These are phyloP conservation scores for Acleris sparsana DNA, from an alignment of 2,888 invertebrate genomes.

Conservation along the genomic window DNA sequence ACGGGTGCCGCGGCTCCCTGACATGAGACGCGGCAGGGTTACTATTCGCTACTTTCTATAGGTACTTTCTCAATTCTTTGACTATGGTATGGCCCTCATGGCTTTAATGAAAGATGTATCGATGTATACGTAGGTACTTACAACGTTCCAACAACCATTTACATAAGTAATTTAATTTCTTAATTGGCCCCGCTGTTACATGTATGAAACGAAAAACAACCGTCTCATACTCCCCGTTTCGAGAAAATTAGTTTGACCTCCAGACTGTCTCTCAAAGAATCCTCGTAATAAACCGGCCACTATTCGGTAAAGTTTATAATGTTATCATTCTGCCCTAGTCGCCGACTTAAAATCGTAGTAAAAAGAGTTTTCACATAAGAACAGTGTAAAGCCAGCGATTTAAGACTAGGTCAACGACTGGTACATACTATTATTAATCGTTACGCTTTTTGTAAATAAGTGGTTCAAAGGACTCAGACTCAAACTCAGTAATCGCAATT, in stretches of 20 bases:
- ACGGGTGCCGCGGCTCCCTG: slow-evolving; percentile 40
- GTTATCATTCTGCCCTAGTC: neutral
- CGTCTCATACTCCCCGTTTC: neutral
- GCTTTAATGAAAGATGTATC: neutral
- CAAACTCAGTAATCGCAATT: no score
- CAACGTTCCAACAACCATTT: no score
- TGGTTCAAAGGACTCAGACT: no score
- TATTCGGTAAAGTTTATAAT: neutral
- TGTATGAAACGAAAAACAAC: neutral
- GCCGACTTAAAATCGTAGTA: no score
- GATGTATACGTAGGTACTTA: no score
- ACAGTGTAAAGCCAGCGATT: no score
- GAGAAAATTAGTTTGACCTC: slow-evolving; percentile 17
- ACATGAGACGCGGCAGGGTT: neutral
- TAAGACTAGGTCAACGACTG: no score
- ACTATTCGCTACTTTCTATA: neutral
- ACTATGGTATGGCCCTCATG: neutral
- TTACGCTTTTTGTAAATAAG: no score
- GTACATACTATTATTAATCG: no score
- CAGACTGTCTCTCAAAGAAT: slow-evolving; percentile 8
- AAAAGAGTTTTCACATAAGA: no score
- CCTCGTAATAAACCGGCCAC: neutral
- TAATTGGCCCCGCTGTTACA: neutral
- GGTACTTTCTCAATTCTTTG: neutral
- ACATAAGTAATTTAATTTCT: no score